Base-by-base conservation (phyloP, 2,888 invertebrate genomes). In the Balanococcus diminutus region DNA sequence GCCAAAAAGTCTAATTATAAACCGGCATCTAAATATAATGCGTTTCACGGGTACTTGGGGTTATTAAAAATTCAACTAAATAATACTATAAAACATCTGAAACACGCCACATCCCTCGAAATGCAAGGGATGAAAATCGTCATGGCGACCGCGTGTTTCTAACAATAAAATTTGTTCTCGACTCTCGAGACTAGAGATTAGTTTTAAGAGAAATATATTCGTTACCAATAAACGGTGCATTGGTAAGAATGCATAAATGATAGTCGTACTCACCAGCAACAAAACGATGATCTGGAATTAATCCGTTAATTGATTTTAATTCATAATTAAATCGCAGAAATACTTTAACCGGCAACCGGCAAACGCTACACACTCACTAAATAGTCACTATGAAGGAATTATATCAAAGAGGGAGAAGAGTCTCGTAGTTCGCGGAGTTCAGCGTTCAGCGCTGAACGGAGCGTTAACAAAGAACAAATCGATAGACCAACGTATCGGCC, bases 401-500 rank as follows among this genome's bases (percentile, higher is more conserved):
- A 79, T 79, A 79, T 79, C 75, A 9, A n/a, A n/a, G 75, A 79
- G 75, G 75, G 75, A 79, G 36, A 79, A 79, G 75, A 79, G 36
- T 28, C 75, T 79, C 75, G 75, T n/a, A 61, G 75, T 36, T 79
- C 75, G 75, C 8, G 25, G 75, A 79, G 75, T 79, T 79, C 75
- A 79, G 75, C 75, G 75, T 79, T 79, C 75, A 79, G 75, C 75
- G 75, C n/a, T n/a, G n/a, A 2, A 79, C 75, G 36, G 61, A 83
- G 56, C 61, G 83, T 83, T 83, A 83, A 83, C 83, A 83, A 83
- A 83, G 83, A 61, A 83, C 83, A 83, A 56, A 83, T 83, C 83
- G 83, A 83, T 83, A 83, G 83, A 61, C 83, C 14, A 83, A 56
- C 83, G 36, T 36, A 56, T 51, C 83, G 83, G 83, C 83, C 83